Conservation (phyloP, 2,888 invertebrate species). For the Parochlus steinenii region DNA sequence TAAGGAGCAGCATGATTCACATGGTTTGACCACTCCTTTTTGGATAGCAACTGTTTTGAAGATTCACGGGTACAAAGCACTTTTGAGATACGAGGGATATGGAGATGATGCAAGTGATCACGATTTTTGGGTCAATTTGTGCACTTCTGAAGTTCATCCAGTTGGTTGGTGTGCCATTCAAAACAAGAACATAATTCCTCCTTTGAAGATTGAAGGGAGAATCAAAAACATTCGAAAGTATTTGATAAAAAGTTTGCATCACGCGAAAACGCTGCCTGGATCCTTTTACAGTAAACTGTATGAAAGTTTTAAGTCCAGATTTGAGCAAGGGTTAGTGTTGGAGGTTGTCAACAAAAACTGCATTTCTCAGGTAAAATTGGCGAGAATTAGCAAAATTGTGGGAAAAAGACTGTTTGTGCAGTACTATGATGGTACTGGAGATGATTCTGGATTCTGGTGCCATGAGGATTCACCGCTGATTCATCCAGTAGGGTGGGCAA, state of each 20-base stretch:
- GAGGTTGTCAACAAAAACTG: constrained; percentile 94
- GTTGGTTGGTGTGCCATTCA: constrained; percentile 97
- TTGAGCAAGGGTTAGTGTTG: constrained; percentile 64
- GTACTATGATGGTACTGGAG: constrained; percentile 67
- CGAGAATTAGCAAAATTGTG: constrained; percentile 75
- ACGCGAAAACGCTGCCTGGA: constrained; percentile 85
- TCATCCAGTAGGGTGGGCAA: constrained; percentile 95
- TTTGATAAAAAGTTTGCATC: constrained; percentile 76
- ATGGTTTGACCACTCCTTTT: constrained; percentile 60
- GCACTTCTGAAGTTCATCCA: constrained; percentile 86
- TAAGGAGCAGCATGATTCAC: constrained; percentile 53
- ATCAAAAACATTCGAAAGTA: constrained; percentile 95
- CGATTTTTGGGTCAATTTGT: constrained; percentile 95
- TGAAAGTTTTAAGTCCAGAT: constrained; percentile 68
- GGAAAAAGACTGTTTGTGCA: constrained; percentile 83
- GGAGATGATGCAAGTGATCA: constrained; percentile 69
- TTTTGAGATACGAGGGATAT: constrained; percentile 82
- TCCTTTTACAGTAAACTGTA: constrained; percentile 81
- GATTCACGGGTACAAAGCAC: constrained; percentile 73
- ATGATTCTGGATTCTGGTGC: constrained; percentile 89
- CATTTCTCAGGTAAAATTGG: constrained; percentile 83
- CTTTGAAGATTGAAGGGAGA: constrained; percentile 80
- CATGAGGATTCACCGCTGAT: constrained; percentile 89
- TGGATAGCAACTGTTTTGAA: constrained; percentile 93
- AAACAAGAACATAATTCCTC: constrained; percentile 89